phyloP scores from a whole-genome alignment of 2,113 vertebrate genomes.

The Coreoperca whiteheadi region DNA sequence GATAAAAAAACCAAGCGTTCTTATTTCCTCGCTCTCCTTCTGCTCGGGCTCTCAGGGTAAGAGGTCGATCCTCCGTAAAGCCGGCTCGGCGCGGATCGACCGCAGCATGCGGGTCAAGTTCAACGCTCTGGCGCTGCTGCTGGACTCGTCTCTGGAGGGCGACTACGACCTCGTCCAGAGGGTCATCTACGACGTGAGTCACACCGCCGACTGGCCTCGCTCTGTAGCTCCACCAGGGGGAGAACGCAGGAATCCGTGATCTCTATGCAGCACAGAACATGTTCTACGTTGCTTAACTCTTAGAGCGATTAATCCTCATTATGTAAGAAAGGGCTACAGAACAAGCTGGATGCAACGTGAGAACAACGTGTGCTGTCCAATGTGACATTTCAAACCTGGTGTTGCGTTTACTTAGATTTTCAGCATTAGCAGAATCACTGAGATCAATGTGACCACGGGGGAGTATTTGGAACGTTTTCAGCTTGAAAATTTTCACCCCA shows the following conservation, averaged over 20 bases:
- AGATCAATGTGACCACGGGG: background rate
- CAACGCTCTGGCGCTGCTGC: conserved; percentile 92
- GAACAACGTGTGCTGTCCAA: too few species aligned
- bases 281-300: too few species aligned
- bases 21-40: background rate
- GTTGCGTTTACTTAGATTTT: background rate
- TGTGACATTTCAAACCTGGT: background rate
- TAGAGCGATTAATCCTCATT: too few species aligned
- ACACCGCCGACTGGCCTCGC: background rate
- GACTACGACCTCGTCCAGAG: conserved; percentile 98
- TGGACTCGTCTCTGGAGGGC: conserved; percentile 96
- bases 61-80: conserved; percentile 91
- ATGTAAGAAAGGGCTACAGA: too few species aligned
- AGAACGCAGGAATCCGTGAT: too few species aligned
- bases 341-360: too few species aligned
- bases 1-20: background rate
- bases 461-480: background rate
- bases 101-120: conserved; percentile 92
- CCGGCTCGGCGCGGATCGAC: conserved; percentile 85
- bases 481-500: too few species aligned
- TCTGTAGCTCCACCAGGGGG: background rate
- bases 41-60: conserved; percentile 85
- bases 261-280: too few species aligned
- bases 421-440: background rate
- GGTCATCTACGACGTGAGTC: conserved; percentile 94